A percentile compares a stretch with the other conserved stretches of the same genome.
These are phyloP conservation scores for Motacilla tschutschensis DNA, from an alignment of 2,113 vertebrate species.

Conservation along the genomic window DNA sequence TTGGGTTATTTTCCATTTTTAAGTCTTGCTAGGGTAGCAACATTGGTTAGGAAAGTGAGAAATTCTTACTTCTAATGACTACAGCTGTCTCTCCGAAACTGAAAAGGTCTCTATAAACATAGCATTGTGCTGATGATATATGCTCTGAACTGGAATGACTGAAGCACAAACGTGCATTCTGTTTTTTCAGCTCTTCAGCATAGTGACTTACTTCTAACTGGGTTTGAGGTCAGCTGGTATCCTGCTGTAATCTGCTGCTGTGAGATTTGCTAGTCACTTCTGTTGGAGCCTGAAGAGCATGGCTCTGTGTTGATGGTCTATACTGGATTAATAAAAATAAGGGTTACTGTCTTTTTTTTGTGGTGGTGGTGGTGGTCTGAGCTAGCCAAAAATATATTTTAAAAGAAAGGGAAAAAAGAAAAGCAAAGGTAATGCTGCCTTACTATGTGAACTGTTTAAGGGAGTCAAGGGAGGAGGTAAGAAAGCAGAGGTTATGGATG, in stretches of 20 bases:
- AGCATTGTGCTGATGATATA: background rate
- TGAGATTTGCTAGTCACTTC: background rate
- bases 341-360: background rate
- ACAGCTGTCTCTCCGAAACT: background rate
- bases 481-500: background rate
- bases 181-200: background rate
- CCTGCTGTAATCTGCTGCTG: background rate
- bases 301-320: background rate
- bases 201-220: background rate
- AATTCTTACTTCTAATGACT: background rate
- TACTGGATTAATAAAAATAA: background rate
- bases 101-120: background rate
- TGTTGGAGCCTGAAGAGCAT: background rate
- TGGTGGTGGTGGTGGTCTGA: background rate
- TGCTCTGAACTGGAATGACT: background rate
- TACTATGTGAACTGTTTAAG: background rate
- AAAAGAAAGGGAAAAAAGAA: no score
- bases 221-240: background rate
- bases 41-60: background rate
- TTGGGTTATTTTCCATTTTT: background rate
- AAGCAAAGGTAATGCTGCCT: background rate
- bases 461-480: background rate
- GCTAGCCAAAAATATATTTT: background rate
- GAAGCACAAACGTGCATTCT: background rate
- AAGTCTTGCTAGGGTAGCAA: background rate